Evolutionary conservation across 2,113 vertebrate genomes (phyloP), one percentile per base, ranked within the genome.

Genomic region (Heliornis fulica): DNA sequence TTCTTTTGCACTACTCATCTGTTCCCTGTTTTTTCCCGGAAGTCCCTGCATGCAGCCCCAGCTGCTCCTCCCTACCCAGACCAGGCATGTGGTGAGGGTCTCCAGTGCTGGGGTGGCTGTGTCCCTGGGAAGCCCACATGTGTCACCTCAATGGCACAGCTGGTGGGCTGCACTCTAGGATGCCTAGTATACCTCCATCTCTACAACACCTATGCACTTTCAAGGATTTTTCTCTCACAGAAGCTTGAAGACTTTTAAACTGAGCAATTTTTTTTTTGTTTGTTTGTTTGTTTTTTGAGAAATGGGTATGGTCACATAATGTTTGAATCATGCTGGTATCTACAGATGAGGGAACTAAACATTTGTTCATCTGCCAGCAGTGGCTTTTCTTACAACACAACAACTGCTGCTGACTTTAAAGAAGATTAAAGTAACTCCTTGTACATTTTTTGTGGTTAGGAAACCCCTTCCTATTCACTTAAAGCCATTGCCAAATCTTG

Each of bases 141-240:
- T 45, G n/a, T 41, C 29, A 32, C 23, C 48, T 89, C 45, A 46
- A 2, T 13, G 45, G 40, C 36, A 80, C 9, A 57, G 18, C 18
- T 0, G 3, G 15, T 3, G 3, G 51, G 25, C 60, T 75, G 32
- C 38, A 14, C 1, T 1, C 6, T 13, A 40, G 15, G 9, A 7
- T 66, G 31, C n/a, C 38, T 43, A 5, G 50, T 45, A 19, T 40
- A 2, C 40, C 61, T 2, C 0, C 16, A 26, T 19, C 26, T 66
- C 54, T n/a, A 57, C 15, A 5, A 12, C 16, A 26, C 3, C 10
- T 29, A 56, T 0, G 3, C 13, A 7, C 5, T 64, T 57, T 50
- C 13, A 53, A 83, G 41, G 16, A 61, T 48, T 65, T 60, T 76
- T 85, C n/a, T 83, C 31, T 26, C 75, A 50, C 15, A 88, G 45